These are phyloP conservation scores for Agonopterix alstromeriana DNA, from an alignment of 2,888 invertebrate species.

Conservation along the genomic window DNA sequence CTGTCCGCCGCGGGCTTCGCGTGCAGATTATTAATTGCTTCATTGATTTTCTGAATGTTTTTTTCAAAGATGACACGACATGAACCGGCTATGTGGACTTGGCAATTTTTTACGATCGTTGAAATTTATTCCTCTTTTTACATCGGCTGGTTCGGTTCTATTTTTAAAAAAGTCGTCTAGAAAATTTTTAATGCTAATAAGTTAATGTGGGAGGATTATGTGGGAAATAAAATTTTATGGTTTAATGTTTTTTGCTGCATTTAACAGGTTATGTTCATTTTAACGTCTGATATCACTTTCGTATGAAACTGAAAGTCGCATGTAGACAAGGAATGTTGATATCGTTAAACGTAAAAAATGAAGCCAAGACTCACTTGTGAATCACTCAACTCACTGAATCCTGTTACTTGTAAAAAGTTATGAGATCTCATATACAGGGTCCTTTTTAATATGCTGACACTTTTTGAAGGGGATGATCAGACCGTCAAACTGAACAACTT, in stretches of 20 bases:
- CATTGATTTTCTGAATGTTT: conserved; percentile 36
- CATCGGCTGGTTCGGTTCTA: conserved; percentile 2
- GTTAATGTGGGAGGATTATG: conserved; percentile 2
- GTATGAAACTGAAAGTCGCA: no score
- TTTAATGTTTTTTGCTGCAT: not conserved
- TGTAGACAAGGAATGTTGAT: no score
- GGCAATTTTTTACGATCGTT: conserved; percentile 9
- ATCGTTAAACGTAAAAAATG: no score
- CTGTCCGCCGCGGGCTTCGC: conserved; percentile 17
- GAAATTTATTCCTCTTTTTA: conserved; percentile 12
- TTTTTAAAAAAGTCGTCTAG: conserved; percentile 1
- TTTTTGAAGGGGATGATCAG: no score
- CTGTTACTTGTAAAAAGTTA: no score
- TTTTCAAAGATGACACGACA: conserved; percentile 15
- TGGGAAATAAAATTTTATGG: conserved; percentile 4
- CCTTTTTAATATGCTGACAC: no score
- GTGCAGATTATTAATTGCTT: conserved; percentile 46
- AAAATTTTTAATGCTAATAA: not conserved
- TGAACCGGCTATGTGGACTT: conserved; percentile 4
- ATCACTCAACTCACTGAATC: no score
- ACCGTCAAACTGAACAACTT: no score
- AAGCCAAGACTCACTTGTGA: no score
- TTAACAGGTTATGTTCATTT: no score
- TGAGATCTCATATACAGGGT: no score
- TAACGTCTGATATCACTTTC: no score